Conservation (phyloP, 2,797 vertebrate species). For the Amblyopsis hoosieri region DNA sequence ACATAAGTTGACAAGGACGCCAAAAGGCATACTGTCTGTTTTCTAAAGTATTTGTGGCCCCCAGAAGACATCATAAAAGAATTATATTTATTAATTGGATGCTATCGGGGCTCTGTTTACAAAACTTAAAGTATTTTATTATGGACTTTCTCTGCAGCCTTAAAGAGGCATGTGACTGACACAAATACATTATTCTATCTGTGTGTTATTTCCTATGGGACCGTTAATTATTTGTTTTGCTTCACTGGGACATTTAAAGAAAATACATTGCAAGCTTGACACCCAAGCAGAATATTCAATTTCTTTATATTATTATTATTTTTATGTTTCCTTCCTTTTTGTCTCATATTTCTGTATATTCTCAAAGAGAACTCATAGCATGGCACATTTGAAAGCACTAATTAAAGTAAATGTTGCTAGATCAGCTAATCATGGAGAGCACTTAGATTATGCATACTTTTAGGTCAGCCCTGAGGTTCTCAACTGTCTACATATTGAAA, state of each 20-base stretch:
- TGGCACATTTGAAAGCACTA: conserved; percentile 53
- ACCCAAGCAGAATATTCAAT: conserved; percentile 48
- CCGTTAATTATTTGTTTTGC: conserved; percentile 74
- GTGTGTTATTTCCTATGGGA: conserved; percentile 65
- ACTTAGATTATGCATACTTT: conserved; percentile 45
- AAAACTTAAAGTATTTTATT: conserved; percentile 73
- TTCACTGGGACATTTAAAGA: conserved; percentile 68
- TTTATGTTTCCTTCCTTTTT: conserved; percentile 30
- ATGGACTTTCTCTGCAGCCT: conserved; percentile 61
- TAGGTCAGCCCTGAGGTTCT: conserved; percentile 30
- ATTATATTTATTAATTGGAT: conserved; percentile 71
- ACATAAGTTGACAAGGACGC: conserved; percentile 67
- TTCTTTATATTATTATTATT: conserved; percentile 8
- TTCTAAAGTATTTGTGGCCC: conserved; percentile 62
- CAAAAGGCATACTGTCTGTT: conserved; percentile 60
- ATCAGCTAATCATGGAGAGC: conserved; percentile 42
- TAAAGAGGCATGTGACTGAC: conserved; percentile 69
- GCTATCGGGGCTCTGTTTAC: conserved; percentile 65
- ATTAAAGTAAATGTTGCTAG: conserved; percentile 61
- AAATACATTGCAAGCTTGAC: conserved; percentile 65
- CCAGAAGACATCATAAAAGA: conserved; percentile 66
- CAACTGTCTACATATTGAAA: conserved; percentile 52
- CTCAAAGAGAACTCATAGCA: conserved; percentile 56
- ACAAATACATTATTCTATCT: conserved; percentile 79
- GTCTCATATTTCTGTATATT: conserved; percentile 47